These are phyloP conservation scores for Fragum whitleyi DNA, from an alignment of 2,888 invertebrate genomes.

Conservation along the genomic window DNA sequence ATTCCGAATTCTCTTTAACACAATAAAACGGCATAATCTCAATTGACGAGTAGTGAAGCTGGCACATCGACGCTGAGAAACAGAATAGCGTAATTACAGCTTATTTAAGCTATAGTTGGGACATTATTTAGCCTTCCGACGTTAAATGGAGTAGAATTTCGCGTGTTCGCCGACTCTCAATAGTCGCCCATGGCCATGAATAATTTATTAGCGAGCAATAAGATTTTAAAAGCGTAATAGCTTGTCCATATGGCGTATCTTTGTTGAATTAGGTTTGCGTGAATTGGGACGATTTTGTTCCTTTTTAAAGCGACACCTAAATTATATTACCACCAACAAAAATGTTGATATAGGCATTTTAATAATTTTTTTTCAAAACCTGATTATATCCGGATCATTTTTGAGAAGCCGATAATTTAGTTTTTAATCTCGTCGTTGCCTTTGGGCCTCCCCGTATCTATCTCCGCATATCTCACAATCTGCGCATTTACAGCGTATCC, in stretches of 20 bases:
- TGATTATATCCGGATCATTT: no score
- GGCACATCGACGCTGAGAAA: background rate
- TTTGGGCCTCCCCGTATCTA: no score
- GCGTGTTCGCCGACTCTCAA: slow-evolving; percentile 8
- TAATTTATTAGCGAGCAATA: slow-evolving; percentile 12
- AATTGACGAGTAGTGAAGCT: background rate
- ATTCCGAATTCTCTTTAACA: slow-evolving; percentile 1
- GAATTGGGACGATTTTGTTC: background rate
- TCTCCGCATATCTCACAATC: no score
- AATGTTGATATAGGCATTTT: background rate
- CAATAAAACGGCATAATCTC: background rate
- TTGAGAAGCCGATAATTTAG: no score
- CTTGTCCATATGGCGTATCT: slow-evolving; percentile 30
- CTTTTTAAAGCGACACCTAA: slow-evolving; percentile 20
- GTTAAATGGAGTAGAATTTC: slow-evolving; percentile 2
- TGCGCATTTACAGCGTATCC: no score
- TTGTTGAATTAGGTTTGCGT: background rate
- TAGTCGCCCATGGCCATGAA: slow-evolving; percentile 16
- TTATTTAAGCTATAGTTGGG: no score
- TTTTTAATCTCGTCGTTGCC: no score
- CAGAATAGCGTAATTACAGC: no score
- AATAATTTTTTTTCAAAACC: no score
- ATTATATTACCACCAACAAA: background rate
- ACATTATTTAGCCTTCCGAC: no score
- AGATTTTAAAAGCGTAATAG: slow-evolving; percentile 31